Conservation (phyloP, 2,113 vertebrate species). For the Cisticola juncidis region DNA sequence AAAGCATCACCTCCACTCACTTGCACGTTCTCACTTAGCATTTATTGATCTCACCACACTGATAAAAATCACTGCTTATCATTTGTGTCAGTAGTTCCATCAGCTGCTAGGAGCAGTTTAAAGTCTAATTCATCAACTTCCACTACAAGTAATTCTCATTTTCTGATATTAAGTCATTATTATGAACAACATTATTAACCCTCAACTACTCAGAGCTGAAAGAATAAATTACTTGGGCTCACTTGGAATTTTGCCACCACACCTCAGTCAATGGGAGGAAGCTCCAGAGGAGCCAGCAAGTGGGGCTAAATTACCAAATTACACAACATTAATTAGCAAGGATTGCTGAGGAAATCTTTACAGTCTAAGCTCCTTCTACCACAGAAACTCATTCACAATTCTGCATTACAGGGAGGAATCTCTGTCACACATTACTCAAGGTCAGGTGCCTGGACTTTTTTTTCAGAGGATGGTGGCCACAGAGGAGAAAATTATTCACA, state of each 20-base stretch:
- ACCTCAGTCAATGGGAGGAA: neutral
- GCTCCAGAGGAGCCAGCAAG: neutral
- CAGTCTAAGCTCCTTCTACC: neutral
- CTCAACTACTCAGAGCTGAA: neutral
- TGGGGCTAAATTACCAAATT: neutral
- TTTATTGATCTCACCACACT: neutral
- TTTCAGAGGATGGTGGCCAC: neutral
- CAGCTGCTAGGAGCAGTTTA: constrained; percentile 5
- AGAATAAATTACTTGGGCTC: neutral
- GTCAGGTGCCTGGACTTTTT: neutral
- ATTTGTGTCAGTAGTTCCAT: neutral
- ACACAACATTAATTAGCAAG: neutral
- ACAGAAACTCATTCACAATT: neutral
- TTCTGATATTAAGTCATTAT: neutral
- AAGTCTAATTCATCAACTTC: constrained; percentile 12
- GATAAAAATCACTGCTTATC: neutral
- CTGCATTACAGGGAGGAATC: neutral
- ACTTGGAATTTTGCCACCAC: neutral
- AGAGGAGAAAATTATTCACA: neutral
- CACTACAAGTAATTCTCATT: neutral
- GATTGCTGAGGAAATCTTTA: neutral
- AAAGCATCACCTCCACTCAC: neutral
- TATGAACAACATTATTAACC: neutral
- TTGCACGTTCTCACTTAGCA: neutral
- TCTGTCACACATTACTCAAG: neutral